Conservation (phyloP, 1,140 invertebrate species). For the Orchestia grillus region DNA sequence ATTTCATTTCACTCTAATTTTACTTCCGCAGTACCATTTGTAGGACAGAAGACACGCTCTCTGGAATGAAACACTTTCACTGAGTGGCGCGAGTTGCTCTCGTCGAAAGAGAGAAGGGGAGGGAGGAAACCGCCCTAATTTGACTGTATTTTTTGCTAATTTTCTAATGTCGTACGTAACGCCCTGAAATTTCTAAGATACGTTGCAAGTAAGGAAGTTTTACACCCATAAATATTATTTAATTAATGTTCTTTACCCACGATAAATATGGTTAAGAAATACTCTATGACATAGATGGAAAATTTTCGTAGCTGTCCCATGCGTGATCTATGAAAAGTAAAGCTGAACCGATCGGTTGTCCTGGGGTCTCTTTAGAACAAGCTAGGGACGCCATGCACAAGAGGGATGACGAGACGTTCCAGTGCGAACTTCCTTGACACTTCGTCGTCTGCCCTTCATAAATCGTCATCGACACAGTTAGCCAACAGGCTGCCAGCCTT, state of each 20-base stretch:
- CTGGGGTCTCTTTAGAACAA: too few species aligned
- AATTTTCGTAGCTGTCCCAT: too few species aligned
- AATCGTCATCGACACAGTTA: too few species aligned
- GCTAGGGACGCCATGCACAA: too few species aligned
- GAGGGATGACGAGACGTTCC: too few species aligned
- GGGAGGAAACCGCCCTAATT: background rate
- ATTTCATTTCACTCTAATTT: background rate
- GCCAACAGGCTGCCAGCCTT: too few species aligned
- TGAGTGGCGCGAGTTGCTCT: background rate
- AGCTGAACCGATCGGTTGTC: too few species aligned
- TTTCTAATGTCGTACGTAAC: background rate
- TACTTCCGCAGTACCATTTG: background rate
- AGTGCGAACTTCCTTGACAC: too few species aligned
- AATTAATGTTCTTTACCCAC: background rate
- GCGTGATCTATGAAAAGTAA: too few species aligned
- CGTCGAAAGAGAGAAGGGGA: background rate
- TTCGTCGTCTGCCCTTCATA: too few species aligned
- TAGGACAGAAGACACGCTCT: background rate
- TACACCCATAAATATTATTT: background rate
- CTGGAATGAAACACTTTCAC: slow-evolving; percentile 7
- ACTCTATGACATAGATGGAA: too few species aligned
- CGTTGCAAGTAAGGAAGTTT: background rate
- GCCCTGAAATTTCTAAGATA: background rate
- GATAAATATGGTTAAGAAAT: too few species aligned
- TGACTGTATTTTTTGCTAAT: background rate